Evolutionary conservation across 2,888 invertebrate genomes (phyloP).

Genomic region (Tenthredo distinguenda): DNA sequence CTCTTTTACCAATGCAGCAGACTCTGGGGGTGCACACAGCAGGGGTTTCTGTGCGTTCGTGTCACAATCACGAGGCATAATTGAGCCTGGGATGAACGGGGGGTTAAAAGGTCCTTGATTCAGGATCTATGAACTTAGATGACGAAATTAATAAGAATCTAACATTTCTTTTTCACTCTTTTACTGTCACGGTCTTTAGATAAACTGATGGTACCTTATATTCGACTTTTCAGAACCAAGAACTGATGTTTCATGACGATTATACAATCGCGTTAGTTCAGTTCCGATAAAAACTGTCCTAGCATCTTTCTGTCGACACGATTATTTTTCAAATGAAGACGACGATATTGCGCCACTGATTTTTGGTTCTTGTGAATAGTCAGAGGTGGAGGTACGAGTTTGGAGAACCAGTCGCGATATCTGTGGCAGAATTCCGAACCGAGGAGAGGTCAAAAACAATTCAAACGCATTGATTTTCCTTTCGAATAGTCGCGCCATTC

Average conservation of each 20-base stretch:
- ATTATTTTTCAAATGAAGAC: neutral
- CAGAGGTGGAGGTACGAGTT: neutral
- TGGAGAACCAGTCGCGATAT: neutral
- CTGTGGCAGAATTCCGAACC: neutral
- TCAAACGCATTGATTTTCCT: neutral
- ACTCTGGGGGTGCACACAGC: neutral
- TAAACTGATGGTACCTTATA: neutral
- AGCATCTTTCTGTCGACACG: neutral
- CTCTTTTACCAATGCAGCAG: neutral
- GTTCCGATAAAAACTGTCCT: neutral
- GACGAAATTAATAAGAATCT: neutral
- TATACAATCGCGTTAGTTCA: neutral
- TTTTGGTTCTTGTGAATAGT: neutral
- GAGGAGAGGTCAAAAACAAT: neutral
- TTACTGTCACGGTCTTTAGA: neutral
- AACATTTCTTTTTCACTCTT: neutral
- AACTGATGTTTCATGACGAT: neutral
- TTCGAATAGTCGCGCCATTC: neutral
- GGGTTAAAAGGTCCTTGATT: neutral
- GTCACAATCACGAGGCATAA: neutral
- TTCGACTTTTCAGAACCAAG: neutral
- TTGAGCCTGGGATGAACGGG: neutral
- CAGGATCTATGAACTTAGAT: neutral
- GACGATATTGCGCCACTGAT: neutral
- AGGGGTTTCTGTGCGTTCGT: neutral